Conservation (phyloP, 92 coral and sea anemone genomes). For the Parazoanthus darwini region DNA sequence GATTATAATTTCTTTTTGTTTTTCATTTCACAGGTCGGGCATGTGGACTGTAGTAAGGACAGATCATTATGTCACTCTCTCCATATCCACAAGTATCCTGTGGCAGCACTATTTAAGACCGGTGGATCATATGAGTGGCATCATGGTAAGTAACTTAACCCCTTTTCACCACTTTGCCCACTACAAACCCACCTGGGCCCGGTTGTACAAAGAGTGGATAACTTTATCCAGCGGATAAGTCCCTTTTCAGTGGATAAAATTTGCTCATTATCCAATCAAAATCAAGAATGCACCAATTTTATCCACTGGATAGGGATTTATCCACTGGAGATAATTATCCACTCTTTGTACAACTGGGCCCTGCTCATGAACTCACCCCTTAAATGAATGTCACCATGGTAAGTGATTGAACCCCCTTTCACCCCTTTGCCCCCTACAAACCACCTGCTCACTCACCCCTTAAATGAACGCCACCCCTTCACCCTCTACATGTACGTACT, state of each 20-base stretch:
- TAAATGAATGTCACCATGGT: not conserved
- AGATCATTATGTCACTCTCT: constrained; percentile 63
- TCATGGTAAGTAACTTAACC: constrained; percentile 65
- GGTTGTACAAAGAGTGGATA: too few relatives aligned
- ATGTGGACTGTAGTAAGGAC: constrained; percentile 82
- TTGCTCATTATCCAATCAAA: too few relatives aligned
- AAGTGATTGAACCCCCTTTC: not conserved
- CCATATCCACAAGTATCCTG: constrained; percentile 82
- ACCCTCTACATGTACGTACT: not conserved
- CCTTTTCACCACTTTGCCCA: not conserved
- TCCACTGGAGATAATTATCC: too few relatives aligned
- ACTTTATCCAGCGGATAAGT: too few relatives aligned
- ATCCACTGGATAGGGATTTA: too few relatives aligned
- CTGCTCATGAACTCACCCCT: too few relatives aligned
- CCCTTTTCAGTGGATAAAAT: too few relatives aligned
- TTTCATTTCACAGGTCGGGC: constrained; percentile 75
- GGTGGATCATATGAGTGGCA: constrained; percentile 93
- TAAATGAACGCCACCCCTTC: not conserved
- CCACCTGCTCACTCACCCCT: too few relatives aligned
- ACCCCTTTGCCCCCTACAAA: not conserved
- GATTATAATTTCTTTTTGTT: not conserved
- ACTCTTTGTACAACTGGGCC: too few relatives aligned
- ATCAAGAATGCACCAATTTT: too few relatives aligned
- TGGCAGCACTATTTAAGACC: constrained; percentile 78
- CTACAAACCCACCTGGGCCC: not conserved